These are phyloP conservation scores for Pterostichus niger DNA, from an alignment of 2,888 invertebrate species.

Conservation along the genomic window DNA sequence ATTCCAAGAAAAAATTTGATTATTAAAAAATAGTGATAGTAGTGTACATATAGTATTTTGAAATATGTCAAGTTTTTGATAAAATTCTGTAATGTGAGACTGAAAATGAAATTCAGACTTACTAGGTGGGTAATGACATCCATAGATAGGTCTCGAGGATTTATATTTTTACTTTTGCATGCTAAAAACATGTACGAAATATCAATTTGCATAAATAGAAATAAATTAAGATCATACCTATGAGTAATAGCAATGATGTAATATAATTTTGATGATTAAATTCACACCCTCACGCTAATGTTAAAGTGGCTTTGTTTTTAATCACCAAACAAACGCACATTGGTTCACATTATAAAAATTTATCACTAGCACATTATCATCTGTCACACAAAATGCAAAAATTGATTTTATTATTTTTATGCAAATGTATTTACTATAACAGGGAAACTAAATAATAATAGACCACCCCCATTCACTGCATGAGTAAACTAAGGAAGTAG, in stretches of 20 bases:
- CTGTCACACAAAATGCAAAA: slow-evolving; percentile 27
- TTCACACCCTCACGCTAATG: slow-evolving; percentile 62
- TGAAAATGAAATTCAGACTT: slow-evolving; percentile 24
- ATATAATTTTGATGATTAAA: slow-evolving; percentile 51
- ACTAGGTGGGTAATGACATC: slow-evolving; percentile 33
- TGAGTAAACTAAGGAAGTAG: slow-evolving; percentile 63
- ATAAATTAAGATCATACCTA: slow-evolving; percentile 52
- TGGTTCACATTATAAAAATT: slow-evolving; percentile 41
- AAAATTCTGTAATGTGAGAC: slow-evolving; percentile 6
- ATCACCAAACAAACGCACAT: slow-evolving; percentile 52
- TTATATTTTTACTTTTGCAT: slow-evolving; percentile 37
- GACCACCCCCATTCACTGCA: slow-evolving; percentile 66
- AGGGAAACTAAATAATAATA: slow-evolving; percentile 56
- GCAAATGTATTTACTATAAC: slow-evolving; percentile 42
- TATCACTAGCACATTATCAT: slow-evolving; percentile 44
- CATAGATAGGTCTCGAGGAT: slow-evolving; percentile 48
- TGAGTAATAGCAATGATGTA: slow-evolving; percentile 58
- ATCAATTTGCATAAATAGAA: slow-evolving; percentile 31
- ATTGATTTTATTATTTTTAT: slow-evolving; percentile 29
- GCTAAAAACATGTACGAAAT: slow-evolving; percentile 45
- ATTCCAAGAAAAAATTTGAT: neutral
- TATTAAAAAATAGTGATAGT: neutral
- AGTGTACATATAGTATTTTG: neutral
- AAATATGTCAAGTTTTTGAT: neutral
- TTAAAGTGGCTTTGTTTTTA: slow-evolving; percentile 64